Percentiles rank a stretch among this genome's conserved stretches.
Conservation (phyloP, 1,140 invertebrate genomes). For the Trachymyrmex septentrionalis region DNA sequence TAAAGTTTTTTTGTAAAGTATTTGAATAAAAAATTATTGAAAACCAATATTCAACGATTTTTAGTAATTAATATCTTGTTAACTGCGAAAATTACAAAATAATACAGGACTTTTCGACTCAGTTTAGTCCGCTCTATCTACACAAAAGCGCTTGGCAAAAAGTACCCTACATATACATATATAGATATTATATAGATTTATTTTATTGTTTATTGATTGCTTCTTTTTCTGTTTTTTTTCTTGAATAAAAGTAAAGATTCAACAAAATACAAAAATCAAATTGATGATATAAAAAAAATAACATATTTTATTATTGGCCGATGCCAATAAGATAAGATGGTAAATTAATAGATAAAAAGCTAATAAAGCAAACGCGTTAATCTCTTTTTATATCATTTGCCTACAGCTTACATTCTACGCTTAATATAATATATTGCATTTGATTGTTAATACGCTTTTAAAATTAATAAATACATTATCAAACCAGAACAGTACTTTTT, state of each 20-base stretch:
- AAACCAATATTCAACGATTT: too few relatives aligned
- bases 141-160: too few relatives aligned
- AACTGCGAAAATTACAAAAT: too few relatives aligned
- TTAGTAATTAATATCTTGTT: too few relatives aligned
- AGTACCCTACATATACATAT: too few relatives aligned
- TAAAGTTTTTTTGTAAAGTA: too few relatives aligned
- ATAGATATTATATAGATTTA: not conserved
- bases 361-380: slow-evolving; percentile 1
- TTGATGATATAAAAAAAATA: not conserved
- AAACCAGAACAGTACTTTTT: slow-evolving; percentile 35
- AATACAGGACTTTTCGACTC: too few relatives aligned
- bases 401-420: slow-evolving; percentile 37
- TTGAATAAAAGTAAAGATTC: not conserved
- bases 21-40: too few relatives aligned
- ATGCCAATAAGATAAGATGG: slow-evolving; percentile 7
- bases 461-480: slow-evolving; percentile 65
- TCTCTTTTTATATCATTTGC: not conserved
- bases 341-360: not conserved
- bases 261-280: not conserved
- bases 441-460: slow-evolving; percentile 81
- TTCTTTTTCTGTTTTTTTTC: not conserved
- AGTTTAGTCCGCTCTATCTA: too few relatives aligned
- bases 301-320: not conserved
- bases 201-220: slow-evolving; percentile 11
- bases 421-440: slow-evolving; percentile 71